Conservation (phyloP, 2,888 invertebrate genomes). For the Slavum lentiscoides region DNA sequence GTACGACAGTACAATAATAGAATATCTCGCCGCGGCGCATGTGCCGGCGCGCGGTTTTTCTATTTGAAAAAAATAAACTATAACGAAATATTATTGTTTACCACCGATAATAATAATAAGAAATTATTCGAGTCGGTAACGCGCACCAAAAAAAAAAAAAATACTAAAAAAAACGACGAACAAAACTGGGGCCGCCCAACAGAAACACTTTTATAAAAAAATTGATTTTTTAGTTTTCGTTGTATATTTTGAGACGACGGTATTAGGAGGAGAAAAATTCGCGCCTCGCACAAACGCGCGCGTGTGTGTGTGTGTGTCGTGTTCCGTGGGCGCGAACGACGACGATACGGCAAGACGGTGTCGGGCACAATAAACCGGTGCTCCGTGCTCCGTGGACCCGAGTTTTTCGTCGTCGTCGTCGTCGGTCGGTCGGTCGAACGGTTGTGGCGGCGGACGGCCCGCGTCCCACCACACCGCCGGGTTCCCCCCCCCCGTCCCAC, state of each 20-base stretch:
- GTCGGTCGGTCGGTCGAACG: conserved; percentile 55
- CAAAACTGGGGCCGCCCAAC: too few relatives aligned
- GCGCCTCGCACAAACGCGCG: neutral
- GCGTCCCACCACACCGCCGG: neutral
- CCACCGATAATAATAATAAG: too few relatives aligned
- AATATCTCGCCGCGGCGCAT: conserved; percentile 31
- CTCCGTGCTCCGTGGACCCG: too few relatives aligned
- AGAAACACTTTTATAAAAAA: too few relatives aligned
- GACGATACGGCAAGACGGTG: conserved; percentile 18
- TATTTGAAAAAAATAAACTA: conserved; percentile 31
- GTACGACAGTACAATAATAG: conserved; percentile 36
- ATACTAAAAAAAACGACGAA: too few relatives aligned
- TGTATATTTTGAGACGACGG: too few relatives aligned
- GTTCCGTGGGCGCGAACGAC: conserved; percentile 23
- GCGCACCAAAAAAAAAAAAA: too few relatives aligned
- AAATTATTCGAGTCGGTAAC: too few relatives aligned
- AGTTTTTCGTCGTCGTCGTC: neutral
- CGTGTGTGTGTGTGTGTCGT: neutral
- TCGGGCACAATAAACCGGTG: neutral
- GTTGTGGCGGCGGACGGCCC: conserved; percentile 22
- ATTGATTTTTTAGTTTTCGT: too few relatives aligned
- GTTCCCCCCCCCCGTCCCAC: conserved; percentile 48
- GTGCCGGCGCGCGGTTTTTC: conserved; percentile 38
- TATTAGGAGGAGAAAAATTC: too few relatives aligned
- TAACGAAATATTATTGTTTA: too few relatives aligned